Base-by-base conservation (phyloP, 2,113 vertebrate genomes). In the Butorides virescens region DNA sequence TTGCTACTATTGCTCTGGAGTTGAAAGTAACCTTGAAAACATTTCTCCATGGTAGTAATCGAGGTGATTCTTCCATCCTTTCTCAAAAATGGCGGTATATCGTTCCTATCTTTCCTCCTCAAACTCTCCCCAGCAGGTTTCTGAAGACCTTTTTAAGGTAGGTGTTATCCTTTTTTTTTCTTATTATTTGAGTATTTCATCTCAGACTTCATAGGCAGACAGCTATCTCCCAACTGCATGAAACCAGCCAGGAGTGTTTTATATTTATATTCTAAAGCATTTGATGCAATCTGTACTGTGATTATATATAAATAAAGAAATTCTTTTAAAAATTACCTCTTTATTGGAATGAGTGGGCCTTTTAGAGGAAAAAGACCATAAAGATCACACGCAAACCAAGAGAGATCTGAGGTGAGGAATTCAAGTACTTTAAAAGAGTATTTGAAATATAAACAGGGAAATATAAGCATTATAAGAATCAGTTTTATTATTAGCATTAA, bases 11-110 rank as follows among this genome's bases (percentile, higher is more conserved):
- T 92, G 84, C 78, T 92, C 72, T 73, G 76, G 91, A 86, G 58
- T 97, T 94, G 92, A 92, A 96, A 98, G 66, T 85, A 95, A 94
- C 95, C 81, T 96, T 95, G 90, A 75, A 96, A 97, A 96, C 82
- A 58, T 63, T 97, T 79, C 76, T 87, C 91, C n/a, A 12, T 88
- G 47, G 63, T 46, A 26, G 76, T 66, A 95, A 93, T 93, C 1
- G 11, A 84, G 76, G 88, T 72, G 85, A 95, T 90, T 95, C 75
- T 96, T 93, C 91, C 68, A 88, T 46, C 80, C 49, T 90, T 91
- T 93, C 95, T 93, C 81, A 95, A 72, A 94, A 96, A 95, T 75
- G 77, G 61, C 20, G 67, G 84, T 29, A 15, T 81, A 85, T 89
- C 5, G 0, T 67, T 39, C 44, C 49, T 67, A 86, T 95, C 68